phyloP scores from a whole-genome alignment of 2,888 invertebrate genomes.

The Keiferia lycopersicella region DNA sequence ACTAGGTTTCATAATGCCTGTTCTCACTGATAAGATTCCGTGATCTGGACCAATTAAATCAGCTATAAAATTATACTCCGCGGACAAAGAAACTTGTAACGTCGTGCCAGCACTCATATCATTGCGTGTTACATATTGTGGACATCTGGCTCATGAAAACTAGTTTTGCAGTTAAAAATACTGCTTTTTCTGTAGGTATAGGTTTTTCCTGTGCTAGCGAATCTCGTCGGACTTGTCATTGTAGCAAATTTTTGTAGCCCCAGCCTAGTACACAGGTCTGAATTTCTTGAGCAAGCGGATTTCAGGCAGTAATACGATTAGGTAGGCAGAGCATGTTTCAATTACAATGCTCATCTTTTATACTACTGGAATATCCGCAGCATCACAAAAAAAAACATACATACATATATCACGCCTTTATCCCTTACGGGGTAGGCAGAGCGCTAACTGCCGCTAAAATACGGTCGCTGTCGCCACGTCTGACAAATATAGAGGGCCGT shows the following conservation, averaged over 20 bases:
- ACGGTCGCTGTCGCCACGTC: too few relatives aligned
- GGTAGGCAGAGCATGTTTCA: neutral
- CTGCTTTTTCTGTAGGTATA: conserved; percentile 16
- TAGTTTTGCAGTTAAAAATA: conserved; percentile 26
- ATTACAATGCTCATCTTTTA: neutral
- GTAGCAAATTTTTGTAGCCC: neutral
- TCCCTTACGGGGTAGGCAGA: too few relatives aligned
- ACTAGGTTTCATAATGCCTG: conserved; percentile 4
- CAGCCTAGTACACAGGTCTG: neutral
- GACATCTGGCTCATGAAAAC: conserved; percentile 26
- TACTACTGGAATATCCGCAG: neutral
- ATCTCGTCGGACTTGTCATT: neutral
- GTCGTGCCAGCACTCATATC: conserved; percentile 19
- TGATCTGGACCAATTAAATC: conserved; percentile 26
- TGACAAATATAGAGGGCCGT: too few relatives aligned
- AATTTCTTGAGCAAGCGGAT: conserved; percentile 3
- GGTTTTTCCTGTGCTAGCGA: conserved; percentile 19
- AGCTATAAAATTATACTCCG: conserved; percentile 24
- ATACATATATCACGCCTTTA: too few relatives aligned
- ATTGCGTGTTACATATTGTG: conserved; percentile 27
- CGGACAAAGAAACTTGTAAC: conserved; percentile 29
- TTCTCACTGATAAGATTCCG: conserved; percentile 26
- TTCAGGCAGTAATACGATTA: neutral
- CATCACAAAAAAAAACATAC: neutral
- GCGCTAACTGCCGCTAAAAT: too few relatives aligned